Base-by-base conservation (phyloP, 2,888 invertebrate genomes). In the Meteorus cinctellus region DNA sequence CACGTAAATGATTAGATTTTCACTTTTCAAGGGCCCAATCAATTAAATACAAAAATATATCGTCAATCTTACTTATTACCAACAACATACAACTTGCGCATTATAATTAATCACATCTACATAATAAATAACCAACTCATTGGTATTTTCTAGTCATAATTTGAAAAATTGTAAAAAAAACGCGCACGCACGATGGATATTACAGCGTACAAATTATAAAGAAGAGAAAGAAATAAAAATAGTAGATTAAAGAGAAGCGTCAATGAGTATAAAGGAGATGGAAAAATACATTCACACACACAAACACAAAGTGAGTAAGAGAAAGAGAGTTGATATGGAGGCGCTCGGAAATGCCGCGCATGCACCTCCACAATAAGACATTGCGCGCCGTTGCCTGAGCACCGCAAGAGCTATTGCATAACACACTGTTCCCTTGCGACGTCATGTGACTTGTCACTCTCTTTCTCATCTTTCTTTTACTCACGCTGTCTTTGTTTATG, bases 1-100 rank as follows among this genome's bases (percentile, higher is more conserved):
- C 16, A 65, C 12, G 12, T 24, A 31, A 66, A 65, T 75, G 72
- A 76, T 48, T 78, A 51, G 78, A 81, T 83, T 83, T 83, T 83
- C 83, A 81, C 82, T 82, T 84, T 81, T 83, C 83, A 82, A 82
- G 82, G 82, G 84, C 80, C 80, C 63, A 68, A 72, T 72, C 72
- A 75, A 76, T 77, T 71, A 41, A 12, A 41, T 12, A 41, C 12
- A 10, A 41, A 41, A 12, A 41, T 12, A 4, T 12, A 10, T 8
- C 8, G 8, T 12, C 41, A 8, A 41, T 6, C 0, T 41, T 8
- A 41, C 41, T 4, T 10, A 10, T 41, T 10, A 41, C 8, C 8
- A 34, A 34, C 4, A 34, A 34, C 41, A 41, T 1, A 12, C 41
- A 6, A 41, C 41, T 41, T 12, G 0, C 2, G 34, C 41, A 34